Percentiles rank a stretch among this genome's conserved stretches.
phyloP scores from a whole-genome alignment of 2,888 invertebrate species.

The Phyllotreta striolata region DNA sequence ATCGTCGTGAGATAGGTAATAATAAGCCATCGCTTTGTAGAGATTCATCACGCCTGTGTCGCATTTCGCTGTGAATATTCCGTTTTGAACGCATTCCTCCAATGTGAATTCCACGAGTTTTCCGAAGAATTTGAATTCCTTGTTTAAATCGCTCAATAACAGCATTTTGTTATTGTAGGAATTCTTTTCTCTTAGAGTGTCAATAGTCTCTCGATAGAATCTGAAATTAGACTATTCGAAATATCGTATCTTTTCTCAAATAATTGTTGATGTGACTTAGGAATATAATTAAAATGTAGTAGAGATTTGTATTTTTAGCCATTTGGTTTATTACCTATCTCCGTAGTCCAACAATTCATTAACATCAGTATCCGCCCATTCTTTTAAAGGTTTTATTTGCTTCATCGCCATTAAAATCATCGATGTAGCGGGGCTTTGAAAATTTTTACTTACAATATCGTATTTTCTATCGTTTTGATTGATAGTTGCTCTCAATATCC shows the following conservation, averaged over 20 bases:
- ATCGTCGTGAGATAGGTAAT: constrained; percentile 56
- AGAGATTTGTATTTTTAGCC: not conserved
- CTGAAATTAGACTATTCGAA: constrained; percentile 11
- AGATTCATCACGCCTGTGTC: constrained; percentile 25
- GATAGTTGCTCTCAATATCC: constrained; percentile 59
- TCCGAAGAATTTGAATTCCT: constrained; percentile 54
- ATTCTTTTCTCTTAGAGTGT: constrained; percentile 48
- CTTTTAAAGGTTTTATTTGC: constrained; percentile 51
- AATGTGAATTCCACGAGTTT: constrained; percentile 51
- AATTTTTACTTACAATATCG: constrained; percentile 56
- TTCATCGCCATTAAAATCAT: constrained; percentile 57
- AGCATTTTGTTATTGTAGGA: constrained; percentile 51
- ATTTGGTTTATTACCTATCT: not conserved
- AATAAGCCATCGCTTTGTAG: constrained; percentile 29
- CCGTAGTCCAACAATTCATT: constrained; percentile 53
- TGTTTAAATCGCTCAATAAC: constrained; percentile 56
- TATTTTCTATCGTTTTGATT: constrained; percentile 55
- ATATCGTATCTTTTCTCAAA: no score
- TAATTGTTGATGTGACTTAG: not conserved
- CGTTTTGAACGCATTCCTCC: constrained; percentile 57
- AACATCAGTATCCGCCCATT: constrained; percentile 58
- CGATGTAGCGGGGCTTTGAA: constrained; percentile 61
- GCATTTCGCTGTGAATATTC: constrained; percentile 37
- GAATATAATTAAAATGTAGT: not conserved
- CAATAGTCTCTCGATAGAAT: constrained; percentile 58